These are phyloP conservation scores for Hydropsyche tenuis DNA, from an alignment of 1,140 invertebrate species.

Conservation along the genomic window DNA sequence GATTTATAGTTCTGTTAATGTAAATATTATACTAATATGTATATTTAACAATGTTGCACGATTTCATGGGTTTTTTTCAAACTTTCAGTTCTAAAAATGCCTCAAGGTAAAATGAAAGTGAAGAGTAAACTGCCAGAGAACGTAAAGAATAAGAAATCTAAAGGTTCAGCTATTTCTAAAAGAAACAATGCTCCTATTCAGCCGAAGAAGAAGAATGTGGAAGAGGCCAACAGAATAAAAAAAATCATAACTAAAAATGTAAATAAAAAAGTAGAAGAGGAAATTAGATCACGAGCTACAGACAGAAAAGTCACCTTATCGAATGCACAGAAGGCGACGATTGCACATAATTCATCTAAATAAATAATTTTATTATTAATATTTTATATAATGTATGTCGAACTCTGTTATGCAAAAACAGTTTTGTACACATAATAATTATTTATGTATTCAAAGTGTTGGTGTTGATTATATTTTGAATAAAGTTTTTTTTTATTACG, in stretches of 20 bases:
- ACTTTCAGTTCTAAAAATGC: conserved; percentile 54
- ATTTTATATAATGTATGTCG: background rate
- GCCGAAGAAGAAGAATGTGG: conserved; percentile 63
- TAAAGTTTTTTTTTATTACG: too few species aligned
- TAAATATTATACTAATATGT: too few species aligned
- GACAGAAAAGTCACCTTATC: conserved; percentile 57
- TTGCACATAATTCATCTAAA: conserved; percentile 46
- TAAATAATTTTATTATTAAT: conserved; percentile 14
- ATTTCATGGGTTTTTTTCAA: too few species aligned
- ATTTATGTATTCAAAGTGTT: too few species aligned
- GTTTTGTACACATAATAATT: too few species aligned
- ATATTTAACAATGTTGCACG: too few species aligned
- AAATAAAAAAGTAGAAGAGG: conserved; percentile 65
- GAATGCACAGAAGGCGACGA: conserved; percentile 56
- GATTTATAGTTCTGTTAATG: background rate
- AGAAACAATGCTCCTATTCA: conserved; percentile 64
- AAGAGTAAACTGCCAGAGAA: conserved; percentile 61
- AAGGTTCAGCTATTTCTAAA: conserved; percentile 56
- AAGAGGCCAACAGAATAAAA: conserved; percentile 65
- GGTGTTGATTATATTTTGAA: too few species aligned
- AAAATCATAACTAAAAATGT: conserved; percentile 65
- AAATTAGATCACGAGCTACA: conserved; percentile 62
- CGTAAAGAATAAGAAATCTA: conserved; percentile 59
- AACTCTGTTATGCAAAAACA: too few species aligned
- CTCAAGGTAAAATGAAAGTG: conserved; percentile 66